Base-by-base conservation (phyloP, 2,888 invertebrate species). In the Sarcophaga variegata region DNA sequence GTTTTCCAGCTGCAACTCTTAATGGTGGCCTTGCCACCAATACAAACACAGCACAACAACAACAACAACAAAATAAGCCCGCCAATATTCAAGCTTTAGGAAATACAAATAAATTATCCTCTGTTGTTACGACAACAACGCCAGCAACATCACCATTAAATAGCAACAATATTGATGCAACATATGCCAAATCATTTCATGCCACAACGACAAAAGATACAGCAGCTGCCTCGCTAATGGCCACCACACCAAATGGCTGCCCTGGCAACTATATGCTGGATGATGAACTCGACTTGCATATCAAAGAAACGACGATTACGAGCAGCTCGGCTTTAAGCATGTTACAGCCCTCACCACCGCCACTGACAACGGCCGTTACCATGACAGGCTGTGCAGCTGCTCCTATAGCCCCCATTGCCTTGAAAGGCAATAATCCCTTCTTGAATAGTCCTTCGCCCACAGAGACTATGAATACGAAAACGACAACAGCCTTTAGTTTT, bases 321-420 rank as follows among this genome's bases (percentile, higher is more conserved):
- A 66, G 90, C 90, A 64, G 84, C 22, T 87, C 87, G 25, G 85
- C 87, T 5, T 22, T 86, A 20, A 88, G 85, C 49, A 86, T 89
- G 83, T 74, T 89, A 76, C 91, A 90, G 47, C 89, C 84, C 17
- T 91, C 92, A n/a, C 92, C 91, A 0, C 87, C 88, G 22, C 91
- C 92, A 69, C 90, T 92, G 75, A 91, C 89, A 84, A 90, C 91
- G 81, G 88, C 91, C n/a, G 87, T 88, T 20, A 81, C 89, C 45
- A 86, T 91, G 11, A 88, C 88, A 17, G 87, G 89, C 27, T 91
- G 89, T 5, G 87, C 91, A 75, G 90, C 91, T 0, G 92, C 91
- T 75, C 91, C 91, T 82, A 93, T 91, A 88, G 94, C 91, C 75
- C 91, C 91, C 82, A 93, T 91, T 87, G 94, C 89, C 93, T 94